Base-by-base conservation (phyloP, 1,140 invertebrate genomes). In the Sarcophaga bullata region DNA sequence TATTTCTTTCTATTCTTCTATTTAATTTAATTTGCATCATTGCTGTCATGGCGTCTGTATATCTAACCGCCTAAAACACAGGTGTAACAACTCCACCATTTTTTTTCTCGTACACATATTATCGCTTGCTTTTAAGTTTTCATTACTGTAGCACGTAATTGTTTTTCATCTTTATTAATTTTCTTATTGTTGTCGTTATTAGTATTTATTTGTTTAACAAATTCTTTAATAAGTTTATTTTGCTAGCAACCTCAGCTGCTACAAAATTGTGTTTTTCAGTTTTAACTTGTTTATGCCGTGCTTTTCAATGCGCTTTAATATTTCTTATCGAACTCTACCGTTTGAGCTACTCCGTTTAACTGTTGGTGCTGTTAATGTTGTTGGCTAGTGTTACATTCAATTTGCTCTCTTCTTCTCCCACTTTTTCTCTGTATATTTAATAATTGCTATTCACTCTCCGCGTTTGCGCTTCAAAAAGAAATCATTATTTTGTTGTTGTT, bases 281-380 rank as follows among this genome's bases (percentile, higher is more conserved):
- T 52, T 52, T 68, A 37, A 68, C 62, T 68, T 68, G n/a, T 19
- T 68, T 68, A 19, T 25, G 0, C 19, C 17, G 15, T 62, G 13
- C 8, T 62, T 62, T 68, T 68, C 62, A 68, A 37, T 68, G 15
- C 62, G 62, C 19, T 68, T 68, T 68, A 68, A 68, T 19, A 19
- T 68, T 68, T 68, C 6, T 19, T 68, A 68, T 19, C 62, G 62
- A 68, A 68, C 62, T 68, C 62, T 19, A 68, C 62, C 62, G 62
- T 68, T 68, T 68, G 62, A 25, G 7, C 17, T 68, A 68, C 62
- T 68, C 62, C 62, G 62, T 68, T 68, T 9, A 68, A 68, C 62
- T 68, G 62, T 25, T 68, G 25, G 25, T 37, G 25, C 25, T 19
- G n/a, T 68, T 68, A 19, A 52, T 68, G 17, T 10, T 68, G 6